Evolutionary conservation across 2,113 vertebrate species (phyloP).

Genomic region (Vanacampus margaritifer): DNA sequence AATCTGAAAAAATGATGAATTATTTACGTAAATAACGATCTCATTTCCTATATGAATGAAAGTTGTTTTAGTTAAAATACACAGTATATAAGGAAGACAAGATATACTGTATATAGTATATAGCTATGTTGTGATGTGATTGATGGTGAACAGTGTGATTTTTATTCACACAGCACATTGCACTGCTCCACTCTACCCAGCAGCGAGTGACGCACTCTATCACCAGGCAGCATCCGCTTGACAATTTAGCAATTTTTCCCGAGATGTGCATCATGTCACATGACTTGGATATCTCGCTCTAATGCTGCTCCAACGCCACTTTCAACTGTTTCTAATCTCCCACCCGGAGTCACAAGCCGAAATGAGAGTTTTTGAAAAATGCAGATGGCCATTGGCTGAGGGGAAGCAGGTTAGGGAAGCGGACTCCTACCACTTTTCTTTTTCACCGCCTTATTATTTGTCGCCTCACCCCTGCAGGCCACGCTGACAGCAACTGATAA

Average conservation of each 20-base stretch:
- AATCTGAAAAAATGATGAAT: too few relatives aligned
- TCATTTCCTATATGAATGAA: background rate
- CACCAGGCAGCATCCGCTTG: conserved; percentile 14
- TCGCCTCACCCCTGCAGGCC: conserved; percentile 69
- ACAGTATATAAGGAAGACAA: too few relatives aligned
- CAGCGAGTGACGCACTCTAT: conserved; percentile 4
- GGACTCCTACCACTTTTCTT: conserved; percentile 62
- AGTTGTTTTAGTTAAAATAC: background rate
- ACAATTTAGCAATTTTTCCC: background rate
- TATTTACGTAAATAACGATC: too few relatives aligned
- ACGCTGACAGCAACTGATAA: conserved; percentile 76
- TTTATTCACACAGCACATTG: background rate
- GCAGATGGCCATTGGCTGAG: conserved; percentile 61
- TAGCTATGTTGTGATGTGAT: too few relatives aligned
- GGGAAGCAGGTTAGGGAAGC: conserved; percentile 60
- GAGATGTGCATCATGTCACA: conserved; percentile 25
- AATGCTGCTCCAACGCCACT: conserved; percentile 46
- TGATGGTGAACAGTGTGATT: background rate
- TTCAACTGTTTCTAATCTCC: conserved; percentile 44
- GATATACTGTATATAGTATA: too few relatives aligned
- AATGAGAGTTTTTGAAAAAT: conserved; percentile 65
- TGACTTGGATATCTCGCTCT: conserved; percentile 44
- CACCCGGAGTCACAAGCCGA: conserved; percentile 49
- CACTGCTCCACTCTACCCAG: background rate
- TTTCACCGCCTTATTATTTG: conserved; percentile 72